Percentiles rank a stretch among this genome's conserved stretches.
Conservation (phyloP, 2,113 vertebrate genomes). For the Lamprologus speciosus region DNA sequence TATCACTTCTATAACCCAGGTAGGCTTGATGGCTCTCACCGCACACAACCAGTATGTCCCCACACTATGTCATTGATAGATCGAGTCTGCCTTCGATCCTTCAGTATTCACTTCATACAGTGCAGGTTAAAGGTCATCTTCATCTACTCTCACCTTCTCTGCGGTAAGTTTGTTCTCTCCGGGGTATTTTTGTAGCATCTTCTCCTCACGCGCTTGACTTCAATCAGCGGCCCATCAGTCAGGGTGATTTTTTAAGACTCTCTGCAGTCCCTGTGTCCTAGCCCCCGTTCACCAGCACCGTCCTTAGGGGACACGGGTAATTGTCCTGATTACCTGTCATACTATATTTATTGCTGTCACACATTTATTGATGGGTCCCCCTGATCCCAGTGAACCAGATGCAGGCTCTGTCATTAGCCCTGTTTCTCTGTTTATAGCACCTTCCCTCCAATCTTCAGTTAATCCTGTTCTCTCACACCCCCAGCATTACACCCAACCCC, state of each 20-base stretch:
- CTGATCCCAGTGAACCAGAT: conserved; percentile 10
- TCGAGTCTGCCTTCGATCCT: conserved; percentile 10
- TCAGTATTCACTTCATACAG: background rate
- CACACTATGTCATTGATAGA: conserved; percentile 22
- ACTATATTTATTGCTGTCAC: conserved; percentile 59
- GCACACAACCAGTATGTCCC: conserved; percentile 8
- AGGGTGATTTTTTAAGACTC: background rate
- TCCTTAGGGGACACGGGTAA: conserved; percentile 32
- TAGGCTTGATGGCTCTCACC: conserved; percentile 3
- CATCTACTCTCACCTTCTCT: background rate
- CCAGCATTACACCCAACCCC: background rate
- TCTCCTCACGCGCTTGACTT: background rate
- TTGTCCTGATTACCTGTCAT: conserved; percentile 48
- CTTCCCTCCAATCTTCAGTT: background rate
- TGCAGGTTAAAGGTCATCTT: conserved; percentile 17
- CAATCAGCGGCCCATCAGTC: conserved; percentile 26
- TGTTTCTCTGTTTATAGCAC: background rate
- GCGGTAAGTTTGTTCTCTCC: background rate
- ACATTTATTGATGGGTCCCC: conserved; percentile 38
- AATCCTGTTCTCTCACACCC: background rate
- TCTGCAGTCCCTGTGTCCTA: background rate
- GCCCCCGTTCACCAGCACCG: background rate
- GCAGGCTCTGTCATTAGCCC: conserved; percentile 14
- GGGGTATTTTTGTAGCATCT: background rate
- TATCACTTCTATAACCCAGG: conserved; percentile 2